Base-by-base conservation (phyloP, 2,888 invertebrate species). In the Melanargia galathea region DNA sequence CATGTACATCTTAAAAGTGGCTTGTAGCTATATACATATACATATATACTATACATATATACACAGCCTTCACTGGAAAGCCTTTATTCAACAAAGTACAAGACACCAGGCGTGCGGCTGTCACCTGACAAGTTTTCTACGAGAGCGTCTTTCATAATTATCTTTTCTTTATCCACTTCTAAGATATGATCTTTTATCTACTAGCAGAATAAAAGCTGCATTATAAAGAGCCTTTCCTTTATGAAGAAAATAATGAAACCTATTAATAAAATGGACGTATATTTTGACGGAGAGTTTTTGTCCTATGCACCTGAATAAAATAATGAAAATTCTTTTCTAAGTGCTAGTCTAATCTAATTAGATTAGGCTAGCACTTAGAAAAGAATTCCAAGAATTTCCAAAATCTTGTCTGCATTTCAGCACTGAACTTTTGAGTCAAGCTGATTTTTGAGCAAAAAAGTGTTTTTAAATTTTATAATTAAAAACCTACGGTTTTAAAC, bases 31-130 rank as follows among this genome's bases (percentile, higher is more conserved):
- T 16, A 63, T n/a, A n/a, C n/a, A n/a, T n/a, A n/a, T n/a, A n/a
- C n/a, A n/a, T n/a, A n/a, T n/a, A n/a, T n/a, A n/a, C n/a, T n/a
- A n/a, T n/a, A n/a, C n/a, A n/a, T n/a, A 40, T 60, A 54, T 45
- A 56, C 62, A 66, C 60, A 66, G 48, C 55, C 54, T 55, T 43
- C 55, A 38, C n/a, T 48, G 59, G 49, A 35, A 62, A 65, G 62
- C 64, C 67, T 71, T 75, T 75, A 71, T 74, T 70, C 70, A 73
- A 67, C 69, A 63, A 68, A 72, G 72, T 64, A 73, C 70, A 54
- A 70, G 70, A 65, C 33, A 57, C 30, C 33, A 20, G 55, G 33
- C 26, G n/a, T 45, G 57, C 57, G 18, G 45, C 65, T 57, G 43
- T 30, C 43, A 46, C 33, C 18, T 45, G 57, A 57, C 57, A 57